Percentiles rank a stretch among this genome's conserved stretches.
Conservation (phyloP, 2,888 invertebrate genomes). For the Pristionchus maxplancki region DNA sequence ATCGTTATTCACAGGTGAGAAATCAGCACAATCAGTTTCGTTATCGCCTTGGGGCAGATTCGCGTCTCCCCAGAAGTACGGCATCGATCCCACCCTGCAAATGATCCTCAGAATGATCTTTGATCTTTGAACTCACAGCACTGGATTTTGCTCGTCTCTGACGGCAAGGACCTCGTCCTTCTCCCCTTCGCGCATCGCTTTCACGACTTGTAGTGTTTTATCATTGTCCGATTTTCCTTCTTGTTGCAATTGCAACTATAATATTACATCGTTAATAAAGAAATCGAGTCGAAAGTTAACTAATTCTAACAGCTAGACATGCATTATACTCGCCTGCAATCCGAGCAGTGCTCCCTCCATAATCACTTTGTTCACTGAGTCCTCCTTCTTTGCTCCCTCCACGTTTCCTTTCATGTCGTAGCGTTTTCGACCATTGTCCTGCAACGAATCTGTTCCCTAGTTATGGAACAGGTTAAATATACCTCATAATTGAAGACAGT, state of each 20-base stretch:
- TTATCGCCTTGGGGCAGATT: slow-evolving; percentile 17
- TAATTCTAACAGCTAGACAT: too few relatives aligned
- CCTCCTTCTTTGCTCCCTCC: not conserved
- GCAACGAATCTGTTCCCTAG: too few relatives aligned
- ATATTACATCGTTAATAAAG: too few relatives aligned
- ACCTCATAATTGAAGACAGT: not conserved
- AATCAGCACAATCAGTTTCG: not conserved
- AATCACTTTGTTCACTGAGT: not conserved
- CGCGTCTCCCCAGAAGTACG: slow-evolving; percentile 1
- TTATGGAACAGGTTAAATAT: too few relatives aligned
- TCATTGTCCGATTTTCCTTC: not conserved
- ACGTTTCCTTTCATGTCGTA: not conserved
- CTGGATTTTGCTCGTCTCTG: not conserved
- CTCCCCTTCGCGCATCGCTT: not conserved
- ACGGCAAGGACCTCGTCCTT: not conserved
- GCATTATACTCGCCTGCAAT: not conserved
- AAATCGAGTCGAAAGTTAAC: too few relatives aligned
- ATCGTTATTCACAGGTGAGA: not conserved
- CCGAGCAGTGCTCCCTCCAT: not conserved
- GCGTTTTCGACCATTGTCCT: not conserved
- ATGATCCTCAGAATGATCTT: not conserved
- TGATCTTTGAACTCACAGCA: not conserved
- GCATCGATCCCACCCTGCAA: not conserved
- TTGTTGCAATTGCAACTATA: not conserved
- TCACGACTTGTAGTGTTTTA: not conserved